Conservation (phyloP, 2,888 invertebrate genomes). For the Anaspis maculata region DNA sequence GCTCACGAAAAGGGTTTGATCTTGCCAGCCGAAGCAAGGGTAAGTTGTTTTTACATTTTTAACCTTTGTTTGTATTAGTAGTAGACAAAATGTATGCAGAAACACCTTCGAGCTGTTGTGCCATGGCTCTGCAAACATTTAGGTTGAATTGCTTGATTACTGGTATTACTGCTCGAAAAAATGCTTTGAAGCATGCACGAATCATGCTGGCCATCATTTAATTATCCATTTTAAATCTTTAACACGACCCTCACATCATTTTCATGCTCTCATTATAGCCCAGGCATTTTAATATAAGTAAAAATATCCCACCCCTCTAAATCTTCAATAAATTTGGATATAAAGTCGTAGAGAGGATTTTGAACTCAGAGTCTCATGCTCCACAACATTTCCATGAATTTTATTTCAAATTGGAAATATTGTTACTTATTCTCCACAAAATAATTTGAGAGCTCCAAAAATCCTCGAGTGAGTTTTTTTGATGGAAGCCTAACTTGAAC, state of each 20-base stretch:
- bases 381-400: no score
- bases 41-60: conserved; percentile 48
- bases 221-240: conserved; percentile 15
- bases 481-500: no score
- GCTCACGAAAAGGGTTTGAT: conserved; percentile 82
- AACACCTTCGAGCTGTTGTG: conserved; percentile 5
- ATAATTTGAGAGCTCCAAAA: no score
- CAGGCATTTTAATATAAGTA: no score
- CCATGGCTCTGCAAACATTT: conserved; percentile 10
- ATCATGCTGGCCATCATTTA: no score
- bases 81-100: conserved; percentile 10
- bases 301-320: no score
- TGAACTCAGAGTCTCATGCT: no score
- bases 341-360: no score
- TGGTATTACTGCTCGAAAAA: conserved; percentile 12
- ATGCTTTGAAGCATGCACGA: conserved; percentile 11
- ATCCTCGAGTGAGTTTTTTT: no score
- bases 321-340: no score
- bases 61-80: conserved; percentile 23
- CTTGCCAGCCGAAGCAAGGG: conserved; percentile 87
- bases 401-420: no score
- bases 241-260: background rate
- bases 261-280: conserved; percentile 1
- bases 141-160: conserved; percentile 10
- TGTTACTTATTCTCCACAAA: no score